Percentiles rank a stretch among this genome's conserved stretches.
phyloP scores from a whole-genome alignment of 2,888 invertebrate species.

The Orthosia gothica region DNA sequence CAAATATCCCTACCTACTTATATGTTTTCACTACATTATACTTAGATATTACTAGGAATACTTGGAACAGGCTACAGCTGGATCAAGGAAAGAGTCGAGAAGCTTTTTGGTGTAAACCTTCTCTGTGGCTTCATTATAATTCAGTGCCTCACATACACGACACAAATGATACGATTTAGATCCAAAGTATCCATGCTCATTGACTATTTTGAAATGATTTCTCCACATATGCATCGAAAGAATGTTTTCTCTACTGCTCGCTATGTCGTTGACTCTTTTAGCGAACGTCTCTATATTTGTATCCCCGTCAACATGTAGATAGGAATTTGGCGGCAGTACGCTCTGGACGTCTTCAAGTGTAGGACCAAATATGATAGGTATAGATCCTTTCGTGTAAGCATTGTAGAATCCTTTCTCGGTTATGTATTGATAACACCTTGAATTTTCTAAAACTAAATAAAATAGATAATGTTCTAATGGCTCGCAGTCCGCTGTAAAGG shows the following conservation, averaged over 20 bases:
- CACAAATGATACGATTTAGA: conserved; percentile 92
- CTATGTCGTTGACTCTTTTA: conserved; percentile 87
- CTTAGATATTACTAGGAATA: too few relatives aligned
- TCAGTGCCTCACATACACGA: conserved; percentile 93
- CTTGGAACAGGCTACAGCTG: conserved; percentile 11
- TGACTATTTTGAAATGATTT: conserved; percentile 89
- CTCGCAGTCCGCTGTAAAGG: conserved; percentile 92
- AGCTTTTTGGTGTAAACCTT: conserved; percentile 73
- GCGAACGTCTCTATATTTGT: conserved; percentile 89
- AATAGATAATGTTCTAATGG: conserved; percentile 92
- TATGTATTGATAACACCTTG: conserved; percentile 93
- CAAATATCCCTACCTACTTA: not conserved
- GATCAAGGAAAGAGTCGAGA: conserved; percentile 74
- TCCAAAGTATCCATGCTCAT: conserved; percentile 94
- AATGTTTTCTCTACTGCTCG: conserved; percentile 78
- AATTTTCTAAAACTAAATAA: conserved; percentile 94
- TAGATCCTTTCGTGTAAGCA: conserved; percentile 92
- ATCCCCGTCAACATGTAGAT: conserved; percentile 92
- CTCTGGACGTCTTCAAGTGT: conserved; percentile 84
- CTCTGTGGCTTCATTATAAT: conserved; percentile 88
- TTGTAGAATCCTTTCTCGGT: conserved; percentile 94
- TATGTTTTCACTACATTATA: not conserved
- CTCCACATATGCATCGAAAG: conserved; percentile 92
- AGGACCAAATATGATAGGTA: conserved; percentile 93
- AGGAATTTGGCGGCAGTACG: conserved; percentile 93